phyloP scores from a whole-genome alignment of 1,140 invertebrate genomes.

The Diorhabda carinulata region DNA sequence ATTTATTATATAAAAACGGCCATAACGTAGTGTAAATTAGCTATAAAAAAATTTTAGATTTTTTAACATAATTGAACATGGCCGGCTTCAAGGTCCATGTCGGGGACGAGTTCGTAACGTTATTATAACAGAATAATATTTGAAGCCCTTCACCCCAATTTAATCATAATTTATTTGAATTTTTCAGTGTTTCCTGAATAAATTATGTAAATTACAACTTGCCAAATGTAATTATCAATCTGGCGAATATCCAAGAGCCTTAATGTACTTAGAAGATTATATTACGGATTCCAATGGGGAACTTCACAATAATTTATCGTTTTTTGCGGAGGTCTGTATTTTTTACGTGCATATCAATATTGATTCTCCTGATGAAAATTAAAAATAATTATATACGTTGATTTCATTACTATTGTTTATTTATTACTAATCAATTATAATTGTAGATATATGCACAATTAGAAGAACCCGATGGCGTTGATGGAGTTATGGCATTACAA shows the following conservation, averaged over 20 bases:
- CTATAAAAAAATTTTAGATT: too few species aligned
- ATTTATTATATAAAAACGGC: too few species aligned
- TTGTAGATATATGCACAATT: slow-evolving; percentile 65
- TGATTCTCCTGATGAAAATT: not conserved
- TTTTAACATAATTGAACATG: too few species aligned
- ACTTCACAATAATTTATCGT: slow-evolving; percentile 58
- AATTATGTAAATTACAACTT: slow-evolving; percentile 63
- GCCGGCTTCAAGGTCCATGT: too few species aligned
- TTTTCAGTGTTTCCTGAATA: slow-evolving; percentile 52
- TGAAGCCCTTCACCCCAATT: too few species aligned
- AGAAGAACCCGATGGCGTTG: slow-evolving; percentile 72
- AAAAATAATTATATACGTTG: not conserved
- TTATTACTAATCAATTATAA: not conserved
- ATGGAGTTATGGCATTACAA: slow-evolving; percentile 62
- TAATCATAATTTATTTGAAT: not conserved
- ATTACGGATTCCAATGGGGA: slow-evolving; percentile 57
- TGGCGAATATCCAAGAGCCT: slow-evolving; percentile 66
- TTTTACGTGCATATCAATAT: not conserved
- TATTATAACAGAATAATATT: too few species aligned
- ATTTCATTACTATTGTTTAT: not conserved
- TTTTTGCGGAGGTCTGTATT: slow-evolving; percentile 54
- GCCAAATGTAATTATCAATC: slow-evolving; percentile 68
- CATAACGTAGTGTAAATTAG: too few species aligned
- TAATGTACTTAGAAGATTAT: slow-evolving; percentile 71
- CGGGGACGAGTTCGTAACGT: too few species aligned